Percentiles rank a stretch among this genome's conserved stretches.
Conservation (phyloP, 2,113 vertebrate genomes). For the Microcebus jonahi region DNA sequence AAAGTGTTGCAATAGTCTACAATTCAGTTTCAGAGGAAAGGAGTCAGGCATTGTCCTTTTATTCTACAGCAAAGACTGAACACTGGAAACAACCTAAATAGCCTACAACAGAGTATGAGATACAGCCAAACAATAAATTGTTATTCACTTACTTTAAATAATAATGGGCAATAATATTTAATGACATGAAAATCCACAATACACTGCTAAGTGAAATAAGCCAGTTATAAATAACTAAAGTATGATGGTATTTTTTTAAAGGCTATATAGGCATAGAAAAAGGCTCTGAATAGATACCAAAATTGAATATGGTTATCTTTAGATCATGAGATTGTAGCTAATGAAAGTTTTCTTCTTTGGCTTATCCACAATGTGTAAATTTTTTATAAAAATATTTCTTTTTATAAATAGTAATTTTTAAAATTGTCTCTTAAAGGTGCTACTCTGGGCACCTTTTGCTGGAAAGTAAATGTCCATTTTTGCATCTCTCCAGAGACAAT, state of each 20-base stretch:
- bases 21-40: background rate
- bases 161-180: background rate
- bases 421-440: background rate
- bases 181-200: background rate
- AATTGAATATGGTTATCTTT: background rate
- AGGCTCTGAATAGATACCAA: background rate
- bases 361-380: background rate
- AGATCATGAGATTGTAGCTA: background rate
- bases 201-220: background rate
- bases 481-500: background rate
- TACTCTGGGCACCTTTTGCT: background rate
- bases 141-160: background rate
- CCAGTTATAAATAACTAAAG: background rate
- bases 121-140: background rate
- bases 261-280: background rate
- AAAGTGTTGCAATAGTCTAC: background rate
- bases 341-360: background rate
- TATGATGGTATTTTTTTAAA: background rate
- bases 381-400: background rate
- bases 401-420: background rate
- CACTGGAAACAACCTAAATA: background rate
- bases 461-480: background rate
- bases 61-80: background rate
- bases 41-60: background rate
- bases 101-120: background rate